A percentile compares a stretch with the other conserved stretches of the same genome.
phyloP scores from a whole-genome alignment of 2,888 invertebrate genomes.

The Pterostichus madidus region DNA sequence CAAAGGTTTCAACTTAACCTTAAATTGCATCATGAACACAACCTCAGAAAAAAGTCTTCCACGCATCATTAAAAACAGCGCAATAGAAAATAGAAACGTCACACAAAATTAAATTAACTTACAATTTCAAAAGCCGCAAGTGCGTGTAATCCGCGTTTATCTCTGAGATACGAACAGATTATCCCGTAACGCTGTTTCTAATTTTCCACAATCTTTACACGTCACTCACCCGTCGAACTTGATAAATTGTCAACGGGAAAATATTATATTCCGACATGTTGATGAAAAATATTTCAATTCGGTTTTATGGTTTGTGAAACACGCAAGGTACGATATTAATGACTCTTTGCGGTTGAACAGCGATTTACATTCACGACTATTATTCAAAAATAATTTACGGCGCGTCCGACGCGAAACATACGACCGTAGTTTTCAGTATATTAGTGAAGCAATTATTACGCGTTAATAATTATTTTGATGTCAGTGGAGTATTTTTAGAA shows the following conservation, averaged over 20 bases:
- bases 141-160: not conserved
- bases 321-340: slow-evolving; percentile 42
- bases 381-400: slow-evolving; percentile 51
- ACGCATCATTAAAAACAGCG: not conserved
- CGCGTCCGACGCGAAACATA: slow-evolving; percentile 17
- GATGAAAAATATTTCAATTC: slow-evolving; percentile 42
- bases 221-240: slow-evolving; percentile 47
- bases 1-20: not conserved
- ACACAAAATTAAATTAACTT: slow-evolving; percentile 1
- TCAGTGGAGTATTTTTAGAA: slow-evolving; percentile 15
- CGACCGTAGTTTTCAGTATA: slow-evolving; percentile 6
- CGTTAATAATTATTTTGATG: slow-evolving; percentile 18
- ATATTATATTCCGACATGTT: slow-evolving; percentile 34
- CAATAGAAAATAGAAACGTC: not conserved
- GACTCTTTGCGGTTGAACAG: slow-evolving; percentile 6
- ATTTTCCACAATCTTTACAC: slow-evolving; percentile 31
- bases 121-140: not conserved
- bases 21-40: not conserved
- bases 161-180: not conserved
- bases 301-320: slow-evolving; percentile 16
- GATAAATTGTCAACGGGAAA: slow-evolving; percentile 44
- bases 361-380: slow-evolving; percentile 44
- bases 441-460: slow-evolving; percentile 27
- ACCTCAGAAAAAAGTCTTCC: not conserved
- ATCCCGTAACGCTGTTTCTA: slow-evolving; percentile 33